A percentile compares a stretch with the other conserved stretches of the same genome.
Conservation (phyloP, 2,888 invertebrate genomes). For the Hirtodrosophila cameraria region DNA sequence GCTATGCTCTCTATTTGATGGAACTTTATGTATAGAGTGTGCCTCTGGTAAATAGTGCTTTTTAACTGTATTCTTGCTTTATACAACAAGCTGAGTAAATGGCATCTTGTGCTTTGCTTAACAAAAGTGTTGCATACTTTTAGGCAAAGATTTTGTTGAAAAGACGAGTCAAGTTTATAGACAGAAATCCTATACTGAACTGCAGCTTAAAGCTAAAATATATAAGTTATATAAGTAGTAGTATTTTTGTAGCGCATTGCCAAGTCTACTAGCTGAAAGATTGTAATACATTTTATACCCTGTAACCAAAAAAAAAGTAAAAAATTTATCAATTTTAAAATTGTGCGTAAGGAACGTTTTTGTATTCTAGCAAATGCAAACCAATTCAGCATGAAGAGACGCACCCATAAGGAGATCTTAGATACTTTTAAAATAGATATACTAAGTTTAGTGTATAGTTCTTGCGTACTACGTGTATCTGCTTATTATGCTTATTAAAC, state of each 20-base stretch:
- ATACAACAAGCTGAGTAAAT: not conserved
- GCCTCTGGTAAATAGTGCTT: not conserved
- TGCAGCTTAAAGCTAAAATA: no score
- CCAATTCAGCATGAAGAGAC: no score
- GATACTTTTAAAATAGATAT: no score
- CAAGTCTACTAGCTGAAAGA: not conserved
- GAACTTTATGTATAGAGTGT: constrained; percentile 28
- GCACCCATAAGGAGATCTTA: no score
- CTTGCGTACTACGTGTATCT: no score
- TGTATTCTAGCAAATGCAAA: no score
- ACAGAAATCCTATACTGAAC: no score
- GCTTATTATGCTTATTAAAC: no score
- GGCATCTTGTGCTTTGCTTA: not conserved
- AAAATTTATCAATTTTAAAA: not conserved
- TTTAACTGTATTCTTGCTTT: constrained; percentile 2
- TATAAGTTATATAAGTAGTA: not conserved
- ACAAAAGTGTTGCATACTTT: constrained; percentile 27
- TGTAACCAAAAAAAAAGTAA: not conserved
- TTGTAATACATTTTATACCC: not conserved
- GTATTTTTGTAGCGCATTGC: constrained; percentile 13
- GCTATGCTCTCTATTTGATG: constrained; percentile 26
- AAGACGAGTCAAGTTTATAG: no score
- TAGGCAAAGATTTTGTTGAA: constrained; percentile 9
- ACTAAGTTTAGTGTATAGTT: no score
- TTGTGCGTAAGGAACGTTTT: not conserved